These are phyloP conservation scores for Drosophila nigrodunni DNA, from an alignment of 1,140 invertebrate genomes.

Conservation along the genomic window DNA sequence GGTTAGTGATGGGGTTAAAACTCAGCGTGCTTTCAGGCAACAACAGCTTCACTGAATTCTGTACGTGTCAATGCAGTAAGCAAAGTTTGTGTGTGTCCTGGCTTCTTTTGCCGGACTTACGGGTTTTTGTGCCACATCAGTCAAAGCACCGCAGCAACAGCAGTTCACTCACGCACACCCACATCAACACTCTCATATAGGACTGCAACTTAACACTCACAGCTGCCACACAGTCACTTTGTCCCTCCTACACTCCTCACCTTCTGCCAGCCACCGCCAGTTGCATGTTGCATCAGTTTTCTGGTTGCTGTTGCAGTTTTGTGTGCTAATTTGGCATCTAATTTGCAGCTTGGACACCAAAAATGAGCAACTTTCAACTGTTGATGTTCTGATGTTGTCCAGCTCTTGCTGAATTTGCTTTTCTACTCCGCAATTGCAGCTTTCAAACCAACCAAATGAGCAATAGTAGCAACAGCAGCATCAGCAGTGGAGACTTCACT, in stretches of 20 bases:
- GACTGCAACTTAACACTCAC: constrained; percentile 40
- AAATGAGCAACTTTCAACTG: constrained; percentile 64
- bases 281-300: constrained; percentile 32
- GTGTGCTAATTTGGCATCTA: constrained; percentile 80
- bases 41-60: constrained; percentile 22
- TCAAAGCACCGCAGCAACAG: constrained; percentile 74
- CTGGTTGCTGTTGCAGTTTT: constrained; percentile 59
- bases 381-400: constrained; percentile 22
- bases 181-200: neutral
- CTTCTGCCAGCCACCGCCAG: neutral
- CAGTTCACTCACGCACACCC: constrained; percentile 27
- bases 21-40: constrained; percentile 26
- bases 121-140: constrained; percentile 71
- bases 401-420: constrained; percentile 43
- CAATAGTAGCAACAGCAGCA: constrained; percentile 46
- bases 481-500: too few species aligned
- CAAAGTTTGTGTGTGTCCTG: constrained; percentile 51
- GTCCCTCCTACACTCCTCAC: neutral
- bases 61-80: constrained; percentile 70
- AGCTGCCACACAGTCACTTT: constrained; percentile 9
- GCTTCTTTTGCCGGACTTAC: constrained; percentile 30
- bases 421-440: constrained; percentile 36
- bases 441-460: constrained; percentile 73
- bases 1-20: neutral
- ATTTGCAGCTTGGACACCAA: constrained; percentile 70